A percentile compares a stretch with the other conserved stretches of the same genome.
Conservation (phyloP, 2,888 invertebrate species). For the Byasa hedistus region DNA sequence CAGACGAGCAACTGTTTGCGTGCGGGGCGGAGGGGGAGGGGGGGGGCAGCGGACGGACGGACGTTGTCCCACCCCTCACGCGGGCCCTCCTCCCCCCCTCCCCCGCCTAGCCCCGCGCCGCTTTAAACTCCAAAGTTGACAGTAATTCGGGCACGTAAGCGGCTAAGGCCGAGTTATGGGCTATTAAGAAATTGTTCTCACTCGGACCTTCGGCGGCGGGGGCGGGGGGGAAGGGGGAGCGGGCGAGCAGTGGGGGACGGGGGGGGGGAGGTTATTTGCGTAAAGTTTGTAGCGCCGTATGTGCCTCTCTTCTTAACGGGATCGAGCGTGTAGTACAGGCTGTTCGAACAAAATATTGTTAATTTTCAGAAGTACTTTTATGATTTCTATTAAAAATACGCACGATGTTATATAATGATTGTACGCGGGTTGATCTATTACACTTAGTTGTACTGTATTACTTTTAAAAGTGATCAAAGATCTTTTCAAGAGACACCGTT, state of each 20-base stretch:
- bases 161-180: conserved; percentile 67
- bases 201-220: conserved; percentile 44
- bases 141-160: conserved; percentile 64
- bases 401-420: no score
- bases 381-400: no score
- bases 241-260: neutral
- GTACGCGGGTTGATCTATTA: no score
- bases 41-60: no score
- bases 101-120: conserved; percentile 4
- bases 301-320: conserved; percentile 53
- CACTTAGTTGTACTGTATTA: no score
- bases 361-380: neutral
- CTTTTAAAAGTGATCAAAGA: no score
- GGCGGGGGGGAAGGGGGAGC: conserved; percentile 31
- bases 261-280: conserved; percentile 52
- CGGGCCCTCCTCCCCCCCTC: neutral
- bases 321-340: conserved; percentile 50
- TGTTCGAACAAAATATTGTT: conserved; percentile 34
- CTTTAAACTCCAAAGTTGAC: conserved; percentile 54
- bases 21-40: no score
- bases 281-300: conserved; percentile 62
- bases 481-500: no score
- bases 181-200: conserved; percentile 76
- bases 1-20: conserved; percentile 14
- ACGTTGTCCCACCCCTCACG: no score